These are phyloP conservation scores for Oryzias javanicus DNA, from an alignment of 2,113 vertebrate species.

Conservation along the genomic window DNA sequence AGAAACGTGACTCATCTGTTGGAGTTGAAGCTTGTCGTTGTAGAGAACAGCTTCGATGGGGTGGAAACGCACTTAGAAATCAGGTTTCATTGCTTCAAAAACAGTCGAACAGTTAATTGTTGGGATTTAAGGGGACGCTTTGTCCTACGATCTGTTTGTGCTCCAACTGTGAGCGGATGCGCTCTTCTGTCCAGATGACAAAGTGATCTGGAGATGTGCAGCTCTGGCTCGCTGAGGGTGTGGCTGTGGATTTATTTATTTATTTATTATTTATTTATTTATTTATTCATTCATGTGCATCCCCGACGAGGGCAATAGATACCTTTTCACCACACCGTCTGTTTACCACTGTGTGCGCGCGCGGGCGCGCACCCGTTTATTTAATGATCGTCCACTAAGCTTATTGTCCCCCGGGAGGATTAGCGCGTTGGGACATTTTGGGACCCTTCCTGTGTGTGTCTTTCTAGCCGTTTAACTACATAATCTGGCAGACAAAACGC, in stretches of 20 bases:
- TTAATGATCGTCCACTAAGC: constrained; percentile 48
- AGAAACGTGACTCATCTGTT: neutral
- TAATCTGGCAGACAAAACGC: constrained; percentile 17
- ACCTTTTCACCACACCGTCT: constrained; percentile 35
- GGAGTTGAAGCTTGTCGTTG: neutral
- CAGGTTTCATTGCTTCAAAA: neutral
- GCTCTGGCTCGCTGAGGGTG: constrained; percentile 37
- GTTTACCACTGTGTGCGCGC: neutral
- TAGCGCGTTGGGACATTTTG: constrained; percentile 53
- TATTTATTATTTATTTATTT: too few species aligned
- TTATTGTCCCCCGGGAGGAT: constrained; percentile 57
- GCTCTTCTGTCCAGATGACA: neutral
- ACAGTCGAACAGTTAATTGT: neutral
- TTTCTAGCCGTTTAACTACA: constrained; percentile 5
- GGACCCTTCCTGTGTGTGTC: neutral
- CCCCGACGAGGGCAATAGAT: constrained; percentile 7
- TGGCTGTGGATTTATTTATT: constrained; percentile 30
- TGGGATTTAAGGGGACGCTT: too few species aligned
- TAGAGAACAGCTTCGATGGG: neutral
- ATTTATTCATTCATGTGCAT: neutral
- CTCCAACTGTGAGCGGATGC: neutral
- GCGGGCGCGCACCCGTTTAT: constrained; percentile 3
- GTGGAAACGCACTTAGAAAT: neutral
- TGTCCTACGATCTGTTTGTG: neutral
- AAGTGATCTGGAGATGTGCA: neutral